A percentile compares a stretch with the other conserved stretches of the same genome.
Evolutionary conservation across 2,797 vertebrate genomes (phyloP).

Genomic region (Lepilemur septentrionalis): DNA sequence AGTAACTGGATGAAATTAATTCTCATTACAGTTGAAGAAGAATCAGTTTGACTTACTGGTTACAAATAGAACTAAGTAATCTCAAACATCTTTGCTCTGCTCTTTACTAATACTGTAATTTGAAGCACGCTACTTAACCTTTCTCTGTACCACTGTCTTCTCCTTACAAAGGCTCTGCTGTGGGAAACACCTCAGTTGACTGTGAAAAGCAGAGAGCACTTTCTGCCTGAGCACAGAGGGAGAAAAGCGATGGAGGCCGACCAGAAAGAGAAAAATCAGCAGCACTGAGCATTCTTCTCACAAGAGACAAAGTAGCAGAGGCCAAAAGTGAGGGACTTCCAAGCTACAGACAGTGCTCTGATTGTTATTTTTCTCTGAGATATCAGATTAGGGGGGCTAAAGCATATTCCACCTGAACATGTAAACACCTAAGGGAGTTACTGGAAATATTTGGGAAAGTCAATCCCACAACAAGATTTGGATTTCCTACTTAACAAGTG

Average conservation of each 20-base stretch:
- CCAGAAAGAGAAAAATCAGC: not conserved
- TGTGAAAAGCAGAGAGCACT: not conserved
- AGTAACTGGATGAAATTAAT: not conserved
- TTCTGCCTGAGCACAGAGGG: not conserved
- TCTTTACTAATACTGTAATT: not conserved
- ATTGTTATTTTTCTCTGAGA: not conserved
- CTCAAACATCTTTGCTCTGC: not conserved
- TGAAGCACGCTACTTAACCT: not conserved
- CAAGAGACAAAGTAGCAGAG: not conserved
- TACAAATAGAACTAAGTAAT: slow-evolving; percentile 4
- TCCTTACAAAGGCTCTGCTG: not conserved
- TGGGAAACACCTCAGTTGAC: not conserved
- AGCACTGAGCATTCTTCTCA: not conserved
- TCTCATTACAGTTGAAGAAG: not conserved
- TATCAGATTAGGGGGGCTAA: not conserved
- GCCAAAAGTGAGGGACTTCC: not conserved
- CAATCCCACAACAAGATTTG: not conserved
- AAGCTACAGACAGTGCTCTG: not conserved
- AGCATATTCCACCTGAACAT: not conserved
- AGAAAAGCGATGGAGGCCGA: not conserved
- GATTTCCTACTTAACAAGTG: not conserved
- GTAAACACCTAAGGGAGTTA: not conserved
- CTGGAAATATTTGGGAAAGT: not conserved
- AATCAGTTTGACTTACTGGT: not conserved
- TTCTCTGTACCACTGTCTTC: not conserved